These are phyloP conservation scores for Marasmarcha lunaedactyla DNA, from an alignment of 2,888 invertebrate genomes.

Conservation along the genomic window DNA sequence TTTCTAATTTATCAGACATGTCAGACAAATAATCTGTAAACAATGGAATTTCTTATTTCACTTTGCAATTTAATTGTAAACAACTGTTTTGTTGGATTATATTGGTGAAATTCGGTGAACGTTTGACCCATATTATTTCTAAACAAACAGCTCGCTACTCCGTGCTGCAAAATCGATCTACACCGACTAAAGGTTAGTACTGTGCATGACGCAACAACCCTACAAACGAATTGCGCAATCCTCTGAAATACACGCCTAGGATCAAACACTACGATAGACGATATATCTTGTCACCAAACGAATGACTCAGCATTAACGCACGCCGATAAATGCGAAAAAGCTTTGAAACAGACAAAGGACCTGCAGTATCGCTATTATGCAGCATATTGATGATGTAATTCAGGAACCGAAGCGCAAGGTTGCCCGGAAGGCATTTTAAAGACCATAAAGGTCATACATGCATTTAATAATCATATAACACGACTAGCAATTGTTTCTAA, in stretches of 20 bases:
- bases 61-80: no score
- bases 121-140: no score
- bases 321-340: no score
- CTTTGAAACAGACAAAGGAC: neutral
- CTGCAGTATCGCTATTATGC: neutral
- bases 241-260: conserved; percentile 24
- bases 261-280: conserved; percentile 10
- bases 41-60: no score
- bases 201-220: conserved; percentile 48
- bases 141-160: neutral
- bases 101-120: no score
- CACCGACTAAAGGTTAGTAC: conserved; percentile 48
- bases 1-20: no score
- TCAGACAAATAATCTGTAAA: no score
- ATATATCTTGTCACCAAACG: conserved; percentile 9
- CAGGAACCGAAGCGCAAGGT: conserved; percentile 55
- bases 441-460: conserved; percentile 40
- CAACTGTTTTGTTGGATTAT: no score
- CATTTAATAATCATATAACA: conserved; percentile 39
- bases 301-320: conserved; percentile 7
- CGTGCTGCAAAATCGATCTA: conserved; percentile 44
- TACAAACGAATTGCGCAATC: conserved; percentile 52
- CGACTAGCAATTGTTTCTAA: conserved; percentile 20
- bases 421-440: conserved; percentile 48
- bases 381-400: conserved; percentile 49